Percentiles rank a stretch among this genome's conserved stretches.
Evolutionary conservation across 2,797 vertebrate genomes (phyloP).

Genomic region (Falco naumanni): DNA sequence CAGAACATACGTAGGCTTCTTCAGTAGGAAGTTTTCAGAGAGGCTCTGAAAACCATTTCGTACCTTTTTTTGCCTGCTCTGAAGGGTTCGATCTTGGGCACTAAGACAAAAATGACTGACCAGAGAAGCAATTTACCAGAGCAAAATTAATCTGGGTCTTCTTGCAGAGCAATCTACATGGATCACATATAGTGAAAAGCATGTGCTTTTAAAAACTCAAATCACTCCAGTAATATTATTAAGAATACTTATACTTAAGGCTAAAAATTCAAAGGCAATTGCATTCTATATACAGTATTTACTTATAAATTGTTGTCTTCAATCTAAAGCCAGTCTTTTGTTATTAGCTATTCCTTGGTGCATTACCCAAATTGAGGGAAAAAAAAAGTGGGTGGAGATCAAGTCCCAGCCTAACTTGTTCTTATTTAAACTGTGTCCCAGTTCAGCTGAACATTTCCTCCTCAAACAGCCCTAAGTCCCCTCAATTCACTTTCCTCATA

Average conservation of each 20-base stretch:
- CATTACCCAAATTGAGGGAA: background rate
- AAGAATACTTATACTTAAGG: background rate
- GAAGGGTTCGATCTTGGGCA: background rate
- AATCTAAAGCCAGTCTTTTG: constrained; percentile 22
- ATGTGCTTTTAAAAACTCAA: background rate
- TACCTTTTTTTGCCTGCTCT: background rate
- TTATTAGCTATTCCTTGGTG: constrained; percentile 16
- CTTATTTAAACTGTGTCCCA: background rate
- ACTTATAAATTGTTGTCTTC: constrained; percentile 47
- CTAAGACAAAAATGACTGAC: background rate
- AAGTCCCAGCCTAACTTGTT: background rate
- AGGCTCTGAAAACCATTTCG: background rate
- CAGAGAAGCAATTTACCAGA: background rate
- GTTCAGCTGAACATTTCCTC: background rate
- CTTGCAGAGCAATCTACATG: background rate
- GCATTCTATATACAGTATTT: background rate
- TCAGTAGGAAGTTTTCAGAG: background rate
- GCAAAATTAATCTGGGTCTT: background rate
- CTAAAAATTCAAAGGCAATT: constrained; percentile 32
- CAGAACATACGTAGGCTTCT: background rate
- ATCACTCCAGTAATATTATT: constrained; percentile 1
- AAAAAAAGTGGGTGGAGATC: background rate
- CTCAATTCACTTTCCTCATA: background rate
- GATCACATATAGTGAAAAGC: background rate
- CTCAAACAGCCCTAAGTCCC: background rate